Evolutionary conservation across 2,888 invertebrate genomes (phyloP).

Genomic region (Xestia xanthographa): DNA sequence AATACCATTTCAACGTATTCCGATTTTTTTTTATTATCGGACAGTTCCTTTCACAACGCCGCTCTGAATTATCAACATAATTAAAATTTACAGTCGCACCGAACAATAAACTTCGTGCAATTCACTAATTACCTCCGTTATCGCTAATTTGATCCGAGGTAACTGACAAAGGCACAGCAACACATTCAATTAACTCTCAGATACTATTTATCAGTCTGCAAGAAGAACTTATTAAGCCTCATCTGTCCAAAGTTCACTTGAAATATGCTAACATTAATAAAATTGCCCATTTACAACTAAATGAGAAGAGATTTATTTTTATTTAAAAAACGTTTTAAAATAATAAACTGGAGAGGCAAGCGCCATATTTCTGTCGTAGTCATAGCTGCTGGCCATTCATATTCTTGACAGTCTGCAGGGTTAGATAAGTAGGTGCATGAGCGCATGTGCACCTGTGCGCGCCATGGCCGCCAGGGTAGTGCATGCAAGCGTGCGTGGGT

Average conservation of each 20-base stretch:
- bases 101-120: constrained; percentile 25
- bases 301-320: constrained; percentile 42
- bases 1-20: constrained; percentile 8
- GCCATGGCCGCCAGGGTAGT: constrained; percentile 15
- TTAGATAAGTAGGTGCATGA: constrained; percentile 58
- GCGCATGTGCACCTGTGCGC: constrained; percentile 54
- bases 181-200: constrained; percentile 12
- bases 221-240: not conserved
- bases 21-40: constrained; percentile 43
- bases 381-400: constrained; percentile 53
- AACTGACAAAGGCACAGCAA: constrained; percentile 15
- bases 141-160: constrained; percentile 1
- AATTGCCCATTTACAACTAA: constrained; percentile 35
- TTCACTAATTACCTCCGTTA: constrained; percentile 37
- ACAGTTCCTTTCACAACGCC: constrained; percentile 24
- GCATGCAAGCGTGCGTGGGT: constrained; percentile 56
- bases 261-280: constrained; percentile 37
- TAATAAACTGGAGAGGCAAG: constrained; percentile 39
- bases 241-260: constrained; percentile 20
- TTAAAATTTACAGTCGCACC: constrained; percentile 31
- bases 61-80: constrained; percentile 35
- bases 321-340: constrained; percentile 40
- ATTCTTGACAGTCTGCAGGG: constrained; percentile 54
- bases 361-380: constrained; percentile 47
- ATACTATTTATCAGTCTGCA: not conserved